Evolutionary conservation across 2,797 vertebrate species (phyloP), one percentile per base, ranked within the genome.

Genomic region (Sebastes cheni): DNA sequence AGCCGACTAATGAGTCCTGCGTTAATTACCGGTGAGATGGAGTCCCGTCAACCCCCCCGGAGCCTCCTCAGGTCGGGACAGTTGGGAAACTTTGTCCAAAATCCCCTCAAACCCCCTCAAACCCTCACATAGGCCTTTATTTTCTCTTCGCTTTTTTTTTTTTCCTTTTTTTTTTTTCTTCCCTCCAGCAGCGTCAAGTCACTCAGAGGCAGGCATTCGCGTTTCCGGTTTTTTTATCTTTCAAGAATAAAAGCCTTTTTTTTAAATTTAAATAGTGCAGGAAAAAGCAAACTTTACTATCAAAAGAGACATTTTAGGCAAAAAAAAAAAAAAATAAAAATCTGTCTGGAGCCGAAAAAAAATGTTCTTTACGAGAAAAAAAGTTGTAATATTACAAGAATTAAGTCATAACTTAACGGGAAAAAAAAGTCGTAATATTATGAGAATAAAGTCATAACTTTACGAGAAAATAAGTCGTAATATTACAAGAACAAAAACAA

Each of bases 31-130:
- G 95, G 94, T 95, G 34, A 36, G 34, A 36, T 36, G 82, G 80
- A 84, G 77, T 81, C 93, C 95, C 86, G 79, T 93, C 91, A 83
- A 92, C 92, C 93, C 93, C 91, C 93, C 91, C 88, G 88, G 86
- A 90, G 90, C 88, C 90, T 93, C 92, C 88, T 92, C 89, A 89
- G 94, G 92, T 92, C 92, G 93, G 95, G 94, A 95, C 94, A 93
- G 91, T 95, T 94, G 91, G 89, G 91, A 95, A 96, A 96, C 94
- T 96, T 95, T 94, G 93, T 95, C 93, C 93, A 93, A 96, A 96
- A 94, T 93, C 90, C 93, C 93, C 91, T 90, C 91, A 92, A 91
- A 94, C 89, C 92, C 89, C 34, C 34, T 36, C 34, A 36, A 36
- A 36, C 34, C 34, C 91, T 89, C 91, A 91, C 88, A 94, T 91